Evolutionary conservation across 2,797 vertebrate species (phyloP), one percentile per base, ranked within the genome.

Genomic region (Alfaro cultratus): DNA sequence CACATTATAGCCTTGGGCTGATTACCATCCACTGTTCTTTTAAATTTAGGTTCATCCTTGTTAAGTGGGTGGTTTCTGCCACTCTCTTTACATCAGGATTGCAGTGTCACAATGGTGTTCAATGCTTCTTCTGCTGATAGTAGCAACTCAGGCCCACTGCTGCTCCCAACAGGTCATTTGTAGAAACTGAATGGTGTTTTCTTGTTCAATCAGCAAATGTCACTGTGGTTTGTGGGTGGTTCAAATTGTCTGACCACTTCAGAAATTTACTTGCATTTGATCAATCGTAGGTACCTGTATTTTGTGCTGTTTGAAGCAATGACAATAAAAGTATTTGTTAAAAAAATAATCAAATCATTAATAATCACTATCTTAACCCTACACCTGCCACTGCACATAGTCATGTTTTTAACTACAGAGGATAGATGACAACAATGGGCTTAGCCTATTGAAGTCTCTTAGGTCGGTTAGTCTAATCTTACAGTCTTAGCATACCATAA

Each of bases 401-500:
- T 31, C 57, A 31, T 39, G 8, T 9, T 23, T 68, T 70, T 70
- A 23, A 23, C 23, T 45, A 45, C 23, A n/a, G 13, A 29, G 5
- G 43, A 45, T 29, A 46, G n/a, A 45, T 43, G 36, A 3, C 34
- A 74, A 57, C 13, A 74, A 74, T 41, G 29, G 36, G 23, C 53
- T 55, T 13, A 55, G 51, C 31, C 13, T 36, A 11, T 34, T 21
- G 23, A 47, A 73, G 16, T 49, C 4, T 47, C 15, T 11, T 16
- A 31, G 36, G 3, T 43, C 3, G 3, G 45, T 36, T 34, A 36
- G 41, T 47, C 13, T 55, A 41, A 12, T 11, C 64, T 41, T 68
- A 68, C 64, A 46, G 23, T 76, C 76, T 77, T 73, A 73, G 74
- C 45, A 73, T 80, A 74, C 2, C 46, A 36, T 23, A 12, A 71